Base-by-base conservation (phyloP, 2,888 invertebrate genomes). In the Metellina segmentata region DNA sequence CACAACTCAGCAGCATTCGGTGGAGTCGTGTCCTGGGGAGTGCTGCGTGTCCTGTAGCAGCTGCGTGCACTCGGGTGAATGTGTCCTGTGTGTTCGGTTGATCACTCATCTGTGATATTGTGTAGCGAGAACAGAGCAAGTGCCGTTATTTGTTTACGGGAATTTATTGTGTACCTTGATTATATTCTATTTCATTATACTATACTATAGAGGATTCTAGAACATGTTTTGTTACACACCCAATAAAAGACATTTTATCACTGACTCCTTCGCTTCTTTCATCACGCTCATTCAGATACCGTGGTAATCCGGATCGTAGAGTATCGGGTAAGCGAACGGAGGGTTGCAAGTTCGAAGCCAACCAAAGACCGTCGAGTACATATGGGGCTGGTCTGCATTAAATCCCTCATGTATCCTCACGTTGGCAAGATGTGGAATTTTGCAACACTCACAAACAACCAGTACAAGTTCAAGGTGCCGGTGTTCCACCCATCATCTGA, bases 191-290 rank as follows among this genome's bases (percentile, higher is more conserved):
- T 61, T 11, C 61, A 61, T 11, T 61, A 61, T 61, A 61, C 16
- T 61, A 16, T 77, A 69, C 69, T 70, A 86, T 69, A 87, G 49
- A 87, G 87, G 69, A 78, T 86, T 86, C 69, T 86, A 86, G 86
- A 53, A 13, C 34, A 87, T 79, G 87, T 87, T 87, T 79, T 87
- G 87, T 87, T 87, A 87, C 87, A 87, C 87, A 79, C 79, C 81
- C 87, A 70, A 87, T 72, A 87, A 87, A 87, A 53, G 79, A 81
- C 87, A 87, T 87, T 87, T 87, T 87, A 87, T 87, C 87, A 87
- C 87, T 87, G 79, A 72, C 19, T 6, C 7, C 9, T 20, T 70
- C 13, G 34, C 69, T n/a, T 9, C 70, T 70, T 48, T 11, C 34
- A 13, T 16, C 71, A 1, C 4, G 34, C 34, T 34, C 34, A 34